A percentile compares a stretch with the other conserved stretches of the same genome.
These are phyloP conservation scores for Corythaixoides concolor DNA, from an alignment of 2,113 vertebrate species.

Conservation along the genomic window DNA sequence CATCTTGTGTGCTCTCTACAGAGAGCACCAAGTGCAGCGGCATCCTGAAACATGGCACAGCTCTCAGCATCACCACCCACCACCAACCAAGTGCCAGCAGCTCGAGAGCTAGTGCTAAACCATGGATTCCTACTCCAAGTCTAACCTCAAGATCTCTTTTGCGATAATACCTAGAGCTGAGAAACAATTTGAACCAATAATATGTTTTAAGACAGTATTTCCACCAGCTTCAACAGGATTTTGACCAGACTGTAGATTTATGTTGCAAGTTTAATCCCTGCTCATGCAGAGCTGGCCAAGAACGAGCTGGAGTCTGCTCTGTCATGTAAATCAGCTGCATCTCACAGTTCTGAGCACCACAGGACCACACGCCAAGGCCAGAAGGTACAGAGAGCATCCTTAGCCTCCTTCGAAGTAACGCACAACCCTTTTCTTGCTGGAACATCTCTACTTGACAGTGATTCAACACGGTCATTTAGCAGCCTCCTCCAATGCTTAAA, in stretches of 20 bases:
- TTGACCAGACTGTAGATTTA: neutral
- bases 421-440: neutral
- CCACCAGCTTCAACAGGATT: neutral
- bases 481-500: neutral
- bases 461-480: neutral
- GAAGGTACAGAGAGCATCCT: neutral
- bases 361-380: neutral
- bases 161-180: accelerated
- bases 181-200: neutral
- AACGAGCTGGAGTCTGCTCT: neutral
- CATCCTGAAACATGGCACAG: neutral
- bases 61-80: neutral
- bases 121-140: neutral
- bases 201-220: neutral
- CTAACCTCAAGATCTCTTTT: neutral
- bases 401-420: neutral
- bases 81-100: neutral
- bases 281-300: neutral
- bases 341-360: neutral
- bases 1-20: neutral
- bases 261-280: neutral
- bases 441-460: neutral
- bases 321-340: neutral
- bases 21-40: neutral
- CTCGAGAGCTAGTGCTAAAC: neutral